These are phyloP conservation scores for Acyrthosiphon pisum DNA, from an alignment of 1,140 invertebrate species.

Conservation along the genomic window DNA sequence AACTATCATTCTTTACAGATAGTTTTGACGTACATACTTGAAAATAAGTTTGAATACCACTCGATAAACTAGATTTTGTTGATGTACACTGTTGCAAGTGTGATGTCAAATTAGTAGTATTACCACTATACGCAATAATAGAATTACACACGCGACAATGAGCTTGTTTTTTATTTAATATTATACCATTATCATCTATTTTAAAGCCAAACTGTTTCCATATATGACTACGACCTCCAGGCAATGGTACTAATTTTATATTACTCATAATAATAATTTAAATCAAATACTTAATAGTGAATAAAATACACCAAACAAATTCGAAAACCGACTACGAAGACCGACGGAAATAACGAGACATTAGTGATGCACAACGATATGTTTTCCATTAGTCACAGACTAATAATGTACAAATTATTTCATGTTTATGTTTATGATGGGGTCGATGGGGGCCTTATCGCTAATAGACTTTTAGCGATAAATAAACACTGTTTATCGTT, in stretches of 20 bases:
- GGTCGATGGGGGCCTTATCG: background rate
- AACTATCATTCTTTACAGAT: too few relatives aligned
- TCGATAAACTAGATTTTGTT: background rate
- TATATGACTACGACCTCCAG: background rate
- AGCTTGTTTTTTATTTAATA: background rate
- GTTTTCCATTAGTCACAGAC: too few relatives aligned
- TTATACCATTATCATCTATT: background rate
- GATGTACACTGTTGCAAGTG: background rate
- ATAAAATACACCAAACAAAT: too few relatives aligned
- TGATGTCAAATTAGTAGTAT: background rate
- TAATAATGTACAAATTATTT: background rate
- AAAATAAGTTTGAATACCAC: background rate
- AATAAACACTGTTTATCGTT: background rate
- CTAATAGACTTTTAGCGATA: background rate
- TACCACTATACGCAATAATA: background rate
- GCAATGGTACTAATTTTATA: background rate
- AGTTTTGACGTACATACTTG: too few relatives aligned
- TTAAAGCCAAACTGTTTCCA: background rate
- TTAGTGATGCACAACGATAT: too few relatives aligned
- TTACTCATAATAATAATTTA: background rate
- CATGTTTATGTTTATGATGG: background rate
- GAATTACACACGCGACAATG: background rate
- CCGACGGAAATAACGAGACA: too few relatives aligned
- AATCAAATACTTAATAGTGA: too few relatives aligned
- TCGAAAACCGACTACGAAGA: too few relatives aligned